Conservation (phyloP, 2,113 vertebrate genomes). For the Upupa epops region DNA sequence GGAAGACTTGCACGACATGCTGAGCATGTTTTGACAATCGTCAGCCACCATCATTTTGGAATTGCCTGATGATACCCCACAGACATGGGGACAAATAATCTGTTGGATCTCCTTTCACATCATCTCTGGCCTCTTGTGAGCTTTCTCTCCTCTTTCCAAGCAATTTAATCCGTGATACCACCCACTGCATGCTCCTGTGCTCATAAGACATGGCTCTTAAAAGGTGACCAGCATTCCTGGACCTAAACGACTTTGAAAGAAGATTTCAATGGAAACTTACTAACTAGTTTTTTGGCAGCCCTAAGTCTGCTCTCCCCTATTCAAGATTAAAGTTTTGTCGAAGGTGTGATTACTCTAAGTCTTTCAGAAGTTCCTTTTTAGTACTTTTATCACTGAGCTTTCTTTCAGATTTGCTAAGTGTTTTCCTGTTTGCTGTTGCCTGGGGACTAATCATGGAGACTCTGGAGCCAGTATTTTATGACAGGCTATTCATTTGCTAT, state of each 20-base stretch:
- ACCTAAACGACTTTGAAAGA: neutral
- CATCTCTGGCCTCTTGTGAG: neutral
- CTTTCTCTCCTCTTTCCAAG: neutral
- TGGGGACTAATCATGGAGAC: neutral
- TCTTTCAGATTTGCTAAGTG: neutral
- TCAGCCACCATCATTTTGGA: neutral
- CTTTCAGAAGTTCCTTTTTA: neutral
- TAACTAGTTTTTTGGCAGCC: neutral
- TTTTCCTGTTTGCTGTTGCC: neutral
- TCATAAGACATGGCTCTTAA: neutral
- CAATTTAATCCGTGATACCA: neutral
- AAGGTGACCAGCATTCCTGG: neutral
- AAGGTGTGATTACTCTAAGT: neutral
- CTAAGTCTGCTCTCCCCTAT: neutral
- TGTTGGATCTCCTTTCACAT: neutral
- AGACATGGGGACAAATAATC: rapidly evolving
- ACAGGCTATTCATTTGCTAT: neutral
- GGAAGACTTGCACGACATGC: rapidly evolving
- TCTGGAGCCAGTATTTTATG: neutral
- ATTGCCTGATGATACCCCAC: rapidly evolving
- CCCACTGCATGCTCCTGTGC: neutral
- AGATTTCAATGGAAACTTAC: neutral
- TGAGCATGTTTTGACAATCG: neutral
- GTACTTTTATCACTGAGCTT: neutral
- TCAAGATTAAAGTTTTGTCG: neutral